Conservation (phyloP, 2,888 invertebrate species). For the Drosophila conformis region DNA sequence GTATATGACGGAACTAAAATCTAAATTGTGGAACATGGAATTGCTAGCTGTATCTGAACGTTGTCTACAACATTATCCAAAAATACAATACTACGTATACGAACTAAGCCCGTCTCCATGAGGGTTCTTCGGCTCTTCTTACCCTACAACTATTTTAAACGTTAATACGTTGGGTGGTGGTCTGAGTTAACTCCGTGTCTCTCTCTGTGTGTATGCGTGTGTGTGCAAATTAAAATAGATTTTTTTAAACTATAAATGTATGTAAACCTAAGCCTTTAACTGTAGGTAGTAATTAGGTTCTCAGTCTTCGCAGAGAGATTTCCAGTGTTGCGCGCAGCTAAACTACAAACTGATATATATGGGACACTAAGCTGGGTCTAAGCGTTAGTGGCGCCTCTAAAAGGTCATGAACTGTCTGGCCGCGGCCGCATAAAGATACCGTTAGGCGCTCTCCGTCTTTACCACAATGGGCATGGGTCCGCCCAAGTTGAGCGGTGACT, state of each 20-base stretch:
- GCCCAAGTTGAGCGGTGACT: conserved; percentile 74
- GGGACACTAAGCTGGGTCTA: conserved; percentile 51
- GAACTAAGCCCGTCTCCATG: conserved; percentile 41
- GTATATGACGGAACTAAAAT: conserved; percentile 33
- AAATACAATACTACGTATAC: conserved; percentile 63
- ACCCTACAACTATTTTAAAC: conserved; percentile 58
- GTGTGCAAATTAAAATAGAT: conserved; percentile 36
- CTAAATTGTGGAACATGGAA: conserved; percentile 79
- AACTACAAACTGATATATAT: conserved; percentile 59
- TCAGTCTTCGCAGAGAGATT: conserved; percentile 85
- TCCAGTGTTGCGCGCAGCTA: conserved; percentile 62
- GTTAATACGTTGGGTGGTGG: conserved; percentile 78
- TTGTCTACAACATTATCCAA: conserved; percentile 64
- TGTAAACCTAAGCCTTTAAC: conserved; percentile 66
- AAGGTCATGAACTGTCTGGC: conserved; percentile 73
- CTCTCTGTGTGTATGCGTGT: conserved; percentile 14
- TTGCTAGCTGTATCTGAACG: conserved; percentile 77
- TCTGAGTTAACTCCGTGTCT: conserved; percentile 51
- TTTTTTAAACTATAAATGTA: conserved; percentile 29
- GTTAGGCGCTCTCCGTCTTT: conserved; percentile 85
- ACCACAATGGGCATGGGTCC: conserved; percentile 84
- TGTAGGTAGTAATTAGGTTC: conserved; percentile 82
- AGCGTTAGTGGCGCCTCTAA: conserved; percentile 27
- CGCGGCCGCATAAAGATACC: conserved; percentile 68
- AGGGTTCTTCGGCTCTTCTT: conserved; percentile 26